Evolutionary conservation across 2,113 vertebrate genomes (phyloP), one percentile per base, ranked within the genome.

Genomic region (Chionomys nivalis): DNA sequence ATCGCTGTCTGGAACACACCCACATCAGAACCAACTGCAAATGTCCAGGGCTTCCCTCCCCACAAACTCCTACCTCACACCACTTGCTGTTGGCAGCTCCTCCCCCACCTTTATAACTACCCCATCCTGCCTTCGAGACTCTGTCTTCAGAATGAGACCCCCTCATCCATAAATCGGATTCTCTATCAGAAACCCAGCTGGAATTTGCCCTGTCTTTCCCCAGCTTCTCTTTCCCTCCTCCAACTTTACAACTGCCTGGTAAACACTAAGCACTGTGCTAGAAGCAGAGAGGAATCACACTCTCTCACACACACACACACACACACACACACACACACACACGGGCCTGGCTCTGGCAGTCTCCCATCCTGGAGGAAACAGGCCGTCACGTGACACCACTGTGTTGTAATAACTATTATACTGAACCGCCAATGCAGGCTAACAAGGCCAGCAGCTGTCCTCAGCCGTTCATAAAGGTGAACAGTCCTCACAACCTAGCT

Each of bases 401-500:
- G 3, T n/a, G 17, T 68, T 42, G 21, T 0, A 63, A 6, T 7
- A 13, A 70, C 68, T 83, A 24, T 58, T 1, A 5, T 36, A 39
- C n/a, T 42, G 17, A 31, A 28, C 5, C 52, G 33, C 33, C 78
- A 49, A 63, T 14, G 49, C 5, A 87, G 42, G 49, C 14, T 85
- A 72, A 6, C 28, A 66, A 61, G 12, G 39, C 47, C 73, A 49
- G 23, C 39, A 61, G 11, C 1, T 23, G 2, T 73, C 90, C 72
- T 92, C 47, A 78, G 55, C 23, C 42, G 4, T 87, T 75, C 44
- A 55, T 8, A n/a, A 0, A 24, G 9, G 3, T 73, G 39, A 90
- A 24, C n/a, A 75, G 31, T 39, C 31, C 73, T 97, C 82, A 91
- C 70, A 89, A 66, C 21, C 31, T 70, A 66, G 23, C 92, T 78